Conservation (phyloP, 2,797 vertebrate species). For the Macropus fuliginosus region DNA sequence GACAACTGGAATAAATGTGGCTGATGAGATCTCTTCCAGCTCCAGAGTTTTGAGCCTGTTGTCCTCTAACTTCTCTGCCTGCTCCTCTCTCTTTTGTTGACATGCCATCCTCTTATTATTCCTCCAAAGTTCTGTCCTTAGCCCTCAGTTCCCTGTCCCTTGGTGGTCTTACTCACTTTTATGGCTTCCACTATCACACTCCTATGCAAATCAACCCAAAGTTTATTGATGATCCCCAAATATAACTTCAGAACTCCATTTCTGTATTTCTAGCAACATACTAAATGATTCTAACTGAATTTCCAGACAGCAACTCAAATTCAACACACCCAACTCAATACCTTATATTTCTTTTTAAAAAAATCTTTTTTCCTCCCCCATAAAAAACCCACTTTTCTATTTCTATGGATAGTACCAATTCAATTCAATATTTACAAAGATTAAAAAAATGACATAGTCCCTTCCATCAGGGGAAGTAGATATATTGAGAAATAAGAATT, state of each 20-base stretch:
- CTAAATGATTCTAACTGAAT: background rate
- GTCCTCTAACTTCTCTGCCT: background rate
- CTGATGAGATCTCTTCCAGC: background rate
- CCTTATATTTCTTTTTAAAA: background rate
- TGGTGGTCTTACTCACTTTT: background rate
- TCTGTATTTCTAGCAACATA: background rate
- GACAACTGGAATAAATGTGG: no score
- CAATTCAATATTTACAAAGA: background rate
- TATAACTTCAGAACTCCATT: background rate
- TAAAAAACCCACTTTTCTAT: background rate
- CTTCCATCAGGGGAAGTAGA: no score
- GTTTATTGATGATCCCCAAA: no score
- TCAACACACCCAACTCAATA: background rate
- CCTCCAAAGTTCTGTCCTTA: background rate
- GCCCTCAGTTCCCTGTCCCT: background rate
- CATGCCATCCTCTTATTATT: background rate
- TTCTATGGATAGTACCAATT: background rate
- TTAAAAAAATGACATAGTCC: background rate
- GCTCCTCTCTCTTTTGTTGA: background rate
- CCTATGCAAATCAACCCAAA: background rate
- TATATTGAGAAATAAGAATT: no score
- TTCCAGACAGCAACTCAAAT: background rate
- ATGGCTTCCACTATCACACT: background rate
- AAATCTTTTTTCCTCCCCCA: background rate
- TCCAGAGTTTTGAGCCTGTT: background rate